Conservation (phyloP, 2,113 vertebrate genomes). For the Tragelaphus imberbis region DNA sequence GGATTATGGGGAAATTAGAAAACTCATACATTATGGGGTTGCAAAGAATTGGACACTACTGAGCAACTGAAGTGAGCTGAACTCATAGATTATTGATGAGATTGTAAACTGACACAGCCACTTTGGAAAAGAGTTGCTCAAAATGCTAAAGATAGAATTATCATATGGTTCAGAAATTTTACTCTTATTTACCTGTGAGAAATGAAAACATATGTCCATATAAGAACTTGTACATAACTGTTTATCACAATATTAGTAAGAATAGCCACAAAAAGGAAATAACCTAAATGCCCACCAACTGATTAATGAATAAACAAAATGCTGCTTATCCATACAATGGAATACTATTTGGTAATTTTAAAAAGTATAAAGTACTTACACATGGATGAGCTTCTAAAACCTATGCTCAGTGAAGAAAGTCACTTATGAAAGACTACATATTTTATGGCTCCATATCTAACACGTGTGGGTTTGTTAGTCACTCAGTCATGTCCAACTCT, state of each 20-base stretch:
- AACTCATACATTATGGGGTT: background rate
- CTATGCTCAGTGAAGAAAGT: background rate
- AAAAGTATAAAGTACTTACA: background rate
- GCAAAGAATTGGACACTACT: background rate
- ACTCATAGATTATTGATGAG: background rate
- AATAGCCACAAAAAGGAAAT: background rate
- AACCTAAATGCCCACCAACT: background rate
- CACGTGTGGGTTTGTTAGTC: background rate
- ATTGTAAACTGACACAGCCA: background rate
- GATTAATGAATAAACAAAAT: background rate
- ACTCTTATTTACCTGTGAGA: background rate
- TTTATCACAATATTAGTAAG: background rate
- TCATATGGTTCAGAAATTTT: background rate
- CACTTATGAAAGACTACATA: background rate
- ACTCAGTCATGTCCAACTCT: background rate
- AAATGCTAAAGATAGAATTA: background rate
- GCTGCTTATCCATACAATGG: background rate
- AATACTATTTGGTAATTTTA: background rate
- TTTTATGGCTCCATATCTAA: background rate
- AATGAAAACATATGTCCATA: background rate
- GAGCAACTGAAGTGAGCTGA: background rate
- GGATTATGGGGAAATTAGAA: background rate
- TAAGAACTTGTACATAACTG: background rate
- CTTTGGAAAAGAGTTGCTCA: background rate
- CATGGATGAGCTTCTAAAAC: background rate